These are phyloP conservation scores for Emmelina monodactyla DNA, from an alignment of 2,888 invertebrate genomes.

Conservation along the genomic window DNA sequence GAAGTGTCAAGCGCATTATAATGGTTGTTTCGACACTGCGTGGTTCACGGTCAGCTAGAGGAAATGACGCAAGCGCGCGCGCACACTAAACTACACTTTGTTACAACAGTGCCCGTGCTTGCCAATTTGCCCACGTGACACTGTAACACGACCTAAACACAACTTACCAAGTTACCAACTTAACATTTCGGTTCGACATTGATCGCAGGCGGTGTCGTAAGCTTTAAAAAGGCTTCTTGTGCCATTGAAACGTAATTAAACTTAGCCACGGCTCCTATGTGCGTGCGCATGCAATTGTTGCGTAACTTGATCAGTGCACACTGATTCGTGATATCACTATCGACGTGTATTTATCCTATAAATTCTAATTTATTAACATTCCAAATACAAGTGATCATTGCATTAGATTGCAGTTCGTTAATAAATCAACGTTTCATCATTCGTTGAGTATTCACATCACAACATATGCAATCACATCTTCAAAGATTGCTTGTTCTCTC, in stretches of 20 bases:
- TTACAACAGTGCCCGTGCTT: slow-evolving; percentile 32
- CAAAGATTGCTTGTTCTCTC: too few relatives aligned
- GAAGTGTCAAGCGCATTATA: slow-evolving; percentile 37
- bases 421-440: too few relatives aligned
- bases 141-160: slow-evolving; percentile 21
- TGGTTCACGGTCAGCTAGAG: slow-evolving; percentile 59
- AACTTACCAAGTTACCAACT: slow-evolving; percentile 7
- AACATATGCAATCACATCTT: too few relatives aligned
- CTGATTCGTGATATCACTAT: too few relatives aligned
- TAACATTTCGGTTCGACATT: slow-evolving; percentile 21
- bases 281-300: neutral
- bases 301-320: too few relatives aligned
- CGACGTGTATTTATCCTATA: neutral
- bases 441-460: too few relatives aligned
- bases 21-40: slow-evolving; percentile 47
- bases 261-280: slow-evolving; percentile 12
- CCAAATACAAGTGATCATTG: too few relatives aligned
- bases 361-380: too few relatives aligned
- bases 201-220: slow-evolving; percentile 14
- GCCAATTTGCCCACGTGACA: slow-evolving; percentile 26
- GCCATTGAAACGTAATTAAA: slow-evolving; percentile 20
- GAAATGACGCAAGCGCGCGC: slow-evolving; percentile 57
- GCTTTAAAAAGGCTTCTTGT: slow-evolving; percentile 6
- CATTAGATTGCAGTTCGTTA: too few relatives aligned
- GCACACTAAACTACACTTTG: slow-evolving; percentile 24